A percentile compares a stretch with the other conserved stretches of the same genome.
Conservation (phyloP, 2,113 vertebrate genomes). For the Scortum barcoo region DNA sequence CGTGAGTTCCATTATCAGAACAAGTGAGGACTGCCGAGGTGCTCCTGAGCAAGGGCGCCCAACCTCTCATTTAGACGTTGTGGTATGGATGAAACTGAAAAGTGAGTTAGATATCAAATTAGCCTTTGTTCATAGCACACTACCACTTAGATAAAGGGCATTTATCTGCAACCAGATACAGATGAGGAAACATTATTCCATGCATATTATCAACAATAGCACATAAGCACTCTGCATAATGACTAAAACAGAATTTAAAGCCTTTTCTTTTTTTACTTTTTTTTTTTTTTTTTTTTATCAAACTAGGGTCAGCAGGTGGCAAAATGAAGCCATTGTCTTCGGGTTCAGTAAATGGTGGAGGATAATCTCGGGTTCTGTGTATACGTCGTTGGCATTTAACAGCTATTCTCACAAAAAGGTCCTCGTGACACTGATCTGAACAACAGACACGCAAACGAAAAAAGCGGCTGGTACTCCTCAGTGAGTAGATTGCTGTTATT, state of each 20-base stretch:
- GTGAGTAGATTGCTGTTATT: constrained; percentile 35
- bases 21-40: constrained; percentile 8
- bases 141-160: background rate
- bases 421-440: constrained; percentile 39
- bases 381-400: constrained; percentile 61
- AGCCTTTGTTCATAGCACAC: background rate
- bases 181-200: background rate
- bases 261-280: too few relatives aligned
- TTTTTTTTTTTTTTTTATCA: constrained; percentile 4
- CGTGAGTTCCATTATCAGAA: constrained; percentile 18
- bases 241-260: background rate
- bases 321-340: constrained; percentile 5
- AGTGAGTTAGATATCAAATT: background rate
- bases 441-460: constrained; percentile 35
- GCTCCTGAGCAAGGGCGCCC: background rate
- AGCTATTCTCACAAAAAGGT: constrained; percentile 41
- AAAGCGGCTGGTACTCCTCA: constrained; percentile 10
- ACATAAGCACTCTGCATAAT: background rate
- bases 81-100: background rate
- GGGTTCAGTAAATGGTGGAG: constrained; percentile 14
- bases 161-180: background rate
- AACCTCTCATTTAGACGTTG: background rate
- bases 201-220: background rate
- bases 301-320: background rate
- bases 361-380: constrained; percentile 22